Percentiles rank a stretch among this genome's conserved stretches.
phyloP scores from a whole-genome alignment of 30 jellyfish, hydroid and myxozoan genomes.

The Hydra vulgaris region DNA sequence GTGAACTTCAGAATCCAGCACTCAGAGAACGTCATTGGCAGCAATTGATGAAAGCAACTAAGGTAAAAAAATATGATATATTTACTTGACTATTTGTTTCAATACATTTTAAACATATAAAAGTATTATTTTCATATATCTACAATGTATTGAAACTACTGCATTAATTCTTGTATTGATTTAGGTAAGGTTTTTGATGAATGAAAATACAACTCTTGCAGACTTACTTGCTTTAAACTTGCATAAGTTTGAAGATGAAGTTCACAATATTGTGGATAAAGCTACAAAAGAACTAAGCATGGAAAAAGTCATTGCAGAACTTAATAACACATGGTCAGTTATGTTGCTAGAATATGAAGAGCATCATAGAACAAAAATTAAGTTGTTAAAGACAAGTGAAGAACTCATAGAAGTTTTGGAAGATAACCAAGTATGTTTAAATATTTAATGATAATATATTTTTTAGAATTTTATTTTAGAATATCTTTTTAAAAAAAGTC shows the following conservation, averaged over 20 bases:
- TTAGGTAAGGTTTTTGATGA: constrained; percentile 72
- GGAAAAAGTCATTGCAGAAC: constrained; percentile 88
- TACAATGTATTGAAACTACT: not conserved
- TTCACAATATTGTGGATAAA: constrained; percentile 79
- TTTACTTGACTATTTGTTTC: not conserved
- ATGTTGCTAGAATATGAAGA: constrained; percentile 87
- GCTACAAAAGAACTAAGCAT: constrained; percentile 92
- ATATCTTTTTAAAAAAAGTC: not conserved
- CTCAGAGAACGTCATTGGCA: constrained; percentile 98
- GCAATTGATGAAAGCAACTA: constrained; percentile 94
- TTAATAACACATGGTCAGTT: constrained; percentile 84
- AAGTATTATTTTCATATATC: too few species aligned
- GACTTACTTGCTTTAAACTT: constrained; percentile 78
- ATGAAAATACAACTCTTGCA: constrained; percentile 84
- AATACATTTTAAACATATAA: too few species aligned
- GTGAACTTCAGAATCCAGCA: constrained; percentile 94
- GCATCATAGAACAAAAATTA: constrained; percentile 68
- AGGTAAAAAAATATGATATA: constrained; percentile 32
- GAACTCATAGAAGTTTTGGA: constrained; percentile 90
- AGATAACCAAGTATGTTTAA: constrained; percentile 71
- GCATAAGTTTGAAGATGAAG: constrained; percentile 92
- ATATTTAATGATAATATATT: not conserved
- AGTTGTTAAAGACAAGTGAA: constrained; percentile 79
- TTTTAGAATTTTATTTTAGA: not conserved
- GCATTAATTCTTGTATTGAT: not conserved